Evolutionary conservation across 2,113 vertebrate genomes (phyloP).

Genomic region (Perccottus glenii): DNA sequence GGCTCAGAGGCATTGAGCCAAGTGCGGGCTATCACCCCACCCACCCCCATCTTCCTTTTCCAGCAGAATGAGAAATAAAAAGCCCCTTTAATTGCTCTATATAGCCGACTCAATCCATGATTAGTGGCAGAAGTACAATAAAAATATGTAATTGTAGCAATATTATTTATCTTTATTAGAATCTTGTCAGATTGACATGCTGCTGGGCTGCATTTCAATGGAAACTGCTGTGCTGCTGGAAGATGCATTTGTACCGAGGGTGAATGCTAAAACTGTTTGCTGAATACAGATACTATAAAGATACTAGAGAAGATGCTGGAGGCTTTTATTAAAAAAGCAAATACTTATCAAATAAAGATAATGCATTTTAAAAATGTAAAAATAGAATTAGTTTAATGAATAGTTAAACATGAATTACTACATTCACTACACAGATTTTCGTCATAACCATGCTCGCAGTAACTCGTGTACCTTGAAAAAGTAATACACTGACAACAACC

Average conservation of each 20-base stretch:
- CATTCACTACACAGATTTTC: neutral
- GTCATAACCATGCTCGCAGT: no score
- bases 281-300: conserved; percentile 14
- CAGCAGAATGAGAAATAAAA: conserved; percentile 65
- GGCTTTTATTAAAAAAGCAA: conserved; percentile 32
- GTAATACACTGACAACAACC: no score
- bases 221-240: conserved; percentile 52
- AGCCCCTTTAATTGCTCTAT: conserved; percentile 63
- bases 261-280: conserved; percentile 29
- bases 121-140: conserved; percentile 69
- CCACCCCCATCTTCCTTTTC: conserved; percentile 21
- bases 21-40: conserved; percentile 39
- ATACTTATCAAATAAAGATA: no score
- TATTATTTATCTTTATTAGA: conserved; percentile 85
- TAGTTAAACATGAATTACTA: neutral
- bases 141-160: conserved; percentile 75
- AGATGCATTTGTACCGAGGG: conserved; percentile 13
- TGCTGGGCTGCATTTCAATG: conserved; percentile 72
- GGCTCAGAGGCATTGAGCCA: conserved; percentile 69
- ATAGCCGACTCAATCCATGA: conserved; percentile 51
- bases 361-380: no score
- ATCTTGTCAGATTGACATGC: conserved; percentile 78
- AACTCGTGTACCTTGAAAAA: no score
- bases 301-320: conserved; percentile 20
- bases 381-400: no score